Evolutionary conservation across 2,888 invertebrate genomes (phyloP).

Genomic region (Harpalus rubripes): DNA sequence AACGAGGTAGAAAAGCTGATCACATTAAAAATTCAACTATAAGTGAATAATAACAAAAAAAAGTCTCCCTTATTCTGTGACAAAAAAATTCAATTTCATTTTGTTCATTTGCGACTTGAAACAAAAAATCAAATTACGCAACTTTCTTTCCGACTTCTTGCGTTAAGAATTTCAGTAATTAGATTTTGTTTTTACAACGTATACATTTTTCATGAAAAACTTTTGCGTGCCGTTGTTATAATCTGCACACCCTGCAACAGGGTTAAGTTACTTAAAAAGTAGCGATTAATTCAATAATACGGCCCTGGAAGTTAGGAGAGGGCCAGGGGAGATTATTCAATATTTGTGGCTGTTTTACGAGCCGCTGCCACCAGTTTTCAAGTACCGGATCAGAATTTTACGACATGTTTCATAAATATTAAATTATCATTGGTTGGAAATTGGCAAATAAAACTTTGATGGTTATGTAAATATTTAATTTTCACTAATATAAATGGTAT

Average conservation of each 20-base stretch:
- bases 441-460: slow-evolving; percentile 21
- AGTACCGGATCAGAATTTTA: slow-evolving; percentile 15
- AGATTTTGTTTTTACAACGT: slow-evolving; percentile 62
- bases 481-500: neutral
- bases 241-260: slow-evolving; percentile 21
- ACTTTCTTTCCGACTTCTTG: slow-evolving; percentile 59
- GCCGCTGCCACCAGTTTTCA: neutral
- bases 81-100: slow-evolving; percentile 64
- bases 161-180: slow-evolving; percentile 62
- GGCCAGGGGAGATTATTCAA: neutral
- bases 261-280: slow-evolving; percentile 44
- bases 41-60: slow-evolving; percentile 47
- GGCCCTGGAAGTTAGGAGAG: neutral
- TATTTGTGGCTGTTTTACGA: slow-evolving; percentile 36
- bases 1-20: slow-evolving; percentile 16
- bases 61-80: slow-evolving; percentile 39
- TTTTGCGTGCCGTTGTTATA: slow-evolving; percentile 46
- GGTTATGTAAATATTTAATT: slow-evolving; percentile 14
- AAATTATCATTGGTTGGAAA: slow-evolving; percentile 28
- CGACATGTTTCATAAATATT: slow-evolving; percentile 36
- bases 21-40: slow-evolving; percentile 34
- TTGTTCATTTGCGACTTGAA: slow-evolving; percentile 60
- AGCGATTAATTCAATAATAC: slow-evolving; percentile 36
- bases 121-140: slow-evolving; percentile 62
- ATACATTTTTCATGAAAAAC: slow-evolving; percentile 64